These are phyloP conservation scores for Scortum barcoo DNA, from an alignment of 2,113 vertebrate species.

Conservation along the genomic window DNA sequence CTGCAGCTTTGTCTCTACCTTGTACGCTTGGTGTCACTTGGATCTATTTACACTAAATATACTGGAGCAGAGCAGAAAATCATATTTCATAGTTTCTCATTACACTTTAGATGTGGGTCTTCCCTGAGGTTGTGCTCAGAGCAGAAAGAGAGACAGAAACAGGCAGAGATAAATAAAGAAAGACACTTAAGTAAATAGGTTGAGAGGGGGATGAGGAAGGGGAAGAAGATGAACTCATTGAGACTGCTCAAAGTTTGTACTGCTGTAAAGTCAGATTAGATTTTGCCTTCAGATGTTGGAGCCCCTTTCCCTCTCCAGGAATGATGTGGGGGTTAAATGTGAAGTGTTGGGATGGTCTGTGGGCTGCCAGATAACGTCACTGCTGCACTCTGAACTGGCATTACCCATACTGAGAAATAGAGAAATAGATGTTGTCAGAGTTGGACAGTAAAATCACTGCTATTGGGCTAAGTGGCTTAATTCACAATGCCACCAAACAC, in stretches of 20 bases:
- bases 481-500: too few species aligned
- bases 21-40: not conserved
- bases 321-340: not conserved
- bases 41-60: not conserved
- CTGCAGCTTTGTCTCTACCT: not conserved
- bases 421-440: not conserved
- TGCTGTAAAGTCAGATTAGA: not conserved
- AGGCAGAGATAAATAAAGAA: not conserved
- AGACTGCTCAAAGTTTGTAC: not conserved
- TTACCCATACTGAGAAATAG: not conserved
- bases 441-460: not conserved
- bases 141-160: not conserved
- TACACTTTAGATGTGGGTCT: not conserved
- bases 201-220: not conserved
- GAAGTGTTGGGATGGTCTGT: not conserved
- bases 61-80: not conserved
- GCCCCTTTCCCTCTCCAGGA: not conserved
- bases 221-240: not conserved
- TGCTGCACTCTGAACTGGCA: not conserved
- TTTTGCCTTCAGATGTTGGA: not conserved
- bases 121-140: slow-evolving; percentile 24
- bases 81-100: slow-evolving; percentile 17
- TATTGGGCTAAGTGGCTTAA: too few species aligned
- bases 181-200: not conserved
- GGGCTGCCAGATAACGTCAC: not conserved